Base-by-base conservation (phyloP, 2,888 invertebrate species). In the Dyspetes luteomarginatus region DNA sequence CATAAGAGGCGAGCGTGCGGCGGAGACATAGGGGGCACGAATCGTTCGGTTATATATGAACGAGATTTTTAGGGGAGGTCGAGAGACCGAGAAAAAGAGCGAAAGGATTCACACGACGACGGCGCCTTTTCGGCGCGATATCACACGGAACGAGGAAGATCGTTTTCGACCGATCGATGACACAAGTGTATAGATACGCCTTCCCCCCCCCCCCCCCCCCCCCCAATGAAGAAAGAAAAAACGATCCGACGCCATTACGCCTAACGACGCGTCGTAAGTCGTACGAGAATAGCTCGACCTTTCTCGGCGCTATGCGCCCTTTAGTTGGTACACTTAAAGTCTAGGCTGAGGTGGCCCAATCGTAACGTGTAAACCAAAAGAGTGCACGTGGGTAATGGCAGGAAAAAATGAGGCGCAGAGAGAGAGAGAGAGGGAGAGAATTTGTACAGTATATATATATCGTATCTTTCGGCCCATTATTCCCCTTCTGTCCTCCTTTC, bases 181-280 rank as follows among this genome's bases (percentile, higher is more conserved):
- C 65, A 15, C 17, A 5, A 62, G 30, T 26, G 41, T 45, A 55
- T 30, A 69, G 78, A 69, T 78, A 78, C 81, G 64, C 56, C 68
- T 73, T 62, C 30, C 58, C 41, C 52, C 19, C n/a, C n/a, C n/a
- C n/a, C n/a, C n/a, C n/a, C n/a, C n/a, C n/a, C n/a, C n/a, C n/a
- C n/a, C n/a, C n/a, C n/a, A n/a, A n/a, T 30, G 22, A 58, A 50
- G 7, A 48, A 65, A 56, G 36, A 45, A 73, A 28, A 48, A 75
- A 74, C 72, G 73, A 82, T 77, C 62, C 76, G 43, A 67, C 74
- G 82, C 83, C 86, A 85, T 88, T 88, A 84, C 71, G 78, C 75
- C 78, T 84, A 87, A 87, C 84, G 85, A 87, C 78, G 69, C 76
- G 12, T 83, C 82, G 77, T 83, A 84, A 82, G 83, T 85, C 84